A percentile compares a stretch with the other conserved stretches of the same genome.
Evolutionary conservation across 2,797 vertebrate genomes (phyloP).

Genomic region (Dryobates pubescens): DNA sequence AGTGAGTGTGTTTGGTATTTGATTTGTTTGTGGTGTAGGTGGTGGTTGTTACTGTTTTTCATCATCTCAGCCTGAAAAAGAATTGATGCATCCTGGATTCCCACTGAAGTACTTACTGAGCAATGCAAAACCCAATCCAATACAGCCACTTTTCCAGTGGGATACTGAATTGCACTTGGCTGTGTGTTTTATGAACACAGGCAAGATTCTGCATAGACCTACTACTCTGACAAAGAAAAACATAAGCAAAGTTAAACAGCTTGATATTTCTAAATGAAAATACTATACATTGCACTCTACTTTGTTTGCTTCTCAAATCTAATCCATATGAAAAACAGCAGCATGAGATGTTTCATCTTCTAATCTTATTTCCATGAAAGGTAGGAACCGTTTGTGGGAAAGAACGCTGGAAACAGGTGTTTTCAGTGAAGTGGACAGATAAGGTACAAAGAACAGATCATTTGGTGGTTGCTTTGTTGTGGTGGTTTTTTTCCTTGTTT

Average conservation of each 20-base stretch:
- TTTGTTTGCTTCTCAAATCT: neutral
- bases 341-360: neutral
- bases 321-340: neutral
- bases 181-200: neutral
- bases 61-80: neutral
- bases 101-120: neutral
- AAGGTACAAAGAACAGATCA: neutral
- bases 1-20: too few species aligned
- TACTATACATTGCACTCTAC: rapidly evolving
- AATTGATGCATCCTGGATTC: neutral
- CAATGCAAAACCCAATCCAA: neutral
- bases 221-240: neutral
- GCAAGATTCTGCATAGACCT: neutral
- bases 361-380: neutral
- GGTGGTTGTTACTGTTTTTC: neutral
- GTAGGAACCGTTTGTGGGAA: neutral
- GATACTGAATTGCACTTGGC: neutral
- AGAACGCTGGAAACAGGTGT: neutral
- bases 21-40: neutral
- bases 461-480: neutral
- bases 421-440: neutral
- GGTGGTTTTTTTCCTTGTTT: too few species aligned
- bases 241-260: neutral
- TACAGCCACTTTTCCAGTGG: neutral
- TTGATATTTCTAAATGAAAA: neutral